Evolutionary conservation across 2,888 invertebrate species (phyloP), one percentile per base, ranked within the genome.

Genomic region (Ophion ventricosus): DNA sequence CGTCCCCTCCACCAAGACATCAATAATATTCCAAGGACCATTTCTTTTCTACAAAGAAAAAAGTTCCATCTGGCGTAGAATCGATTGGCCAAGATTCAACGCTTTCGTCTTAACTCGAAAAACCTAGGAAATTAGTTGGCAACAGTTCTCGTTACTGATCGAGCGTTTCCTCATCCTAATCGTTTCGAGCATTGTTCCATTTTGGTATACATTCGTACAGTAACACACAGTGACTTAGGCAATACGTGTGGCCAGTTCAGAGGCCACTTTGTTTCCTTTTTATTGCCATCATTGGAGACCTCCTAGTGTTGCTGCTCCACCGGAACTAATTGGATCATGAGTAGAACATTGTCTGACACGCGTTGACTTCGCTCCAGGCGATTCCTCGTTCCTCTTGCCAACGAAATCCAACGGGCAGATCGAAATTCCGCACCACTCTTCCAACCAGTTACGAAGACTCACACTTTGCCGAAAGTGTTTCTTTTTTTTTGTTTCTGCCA

Each of bases 291-390:
- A 26, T 72, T 40, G 66, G 40, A 40, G 8, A 64, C 14, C 23
- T 17, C 2, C 20, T n/a, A 57, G 23, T 56, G 23, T 61, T 63
- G 61, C 64, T 70, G 74, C 54, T 63, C 59, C 59, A 11, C 80
- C 54, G 43, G 70, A 75, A 75, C 80, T 80, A 75, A 83, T 83
- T 80, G 75, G 70, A 80, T 76, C 80, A 72, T 25, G 75, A 63
- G 56, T 26, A 54, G 67, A 76, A 67, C 64, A 57, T 43, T 59
- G 43, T 54, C 43, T 43, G 56, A 72, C 54, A 64, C n/a, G 56
- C n/a, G 56, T 25, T 64, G 40, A 20, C 61, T 83, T 35, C 23
- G 73, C 76, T 67, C 3, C 67, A 20, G 80, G 77, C 77, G 40
- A 70, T 81, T 29, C 67, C 17, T 74, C 69, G 49, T 20, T 61